These are phyloP conservation scores for Drosophila sproati DNA, from an alignment of 1,140 invertebrate species.

Conservation along the genomic window DNA sequence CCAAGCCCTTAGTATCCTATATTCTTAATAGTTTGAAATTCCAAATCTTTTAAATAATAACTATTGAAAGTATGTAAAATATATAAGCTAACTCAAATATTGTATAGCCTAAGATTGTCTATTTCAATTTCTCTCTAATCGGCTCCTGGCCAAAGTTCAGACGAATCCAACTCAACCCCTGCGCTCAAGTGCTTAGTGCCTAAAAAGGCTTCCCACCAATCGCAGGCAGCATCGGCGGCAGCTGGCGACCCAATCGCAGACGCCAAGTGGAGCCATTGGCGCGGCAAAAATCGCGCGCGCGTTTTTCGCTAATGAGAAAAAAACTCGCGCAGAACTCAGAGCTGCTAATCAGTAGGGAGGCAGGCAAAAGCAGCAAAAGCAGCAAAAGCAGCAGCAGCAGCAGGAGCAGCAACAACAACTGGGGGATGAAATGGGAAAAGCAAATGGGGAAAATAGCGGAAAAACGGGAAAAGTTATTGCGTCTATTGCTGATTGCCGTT, in stretches of 20 bases:
- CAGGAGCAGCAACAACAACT: constrained; percentile 12
- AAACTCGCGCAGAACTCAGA: constrained; percentile 48
- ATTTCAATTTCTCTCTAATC: constrained; percentile 2
- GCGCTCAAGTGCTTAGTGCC: constrained; percentile 49
- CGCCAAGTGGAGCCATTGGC: constrained; percentile 72
- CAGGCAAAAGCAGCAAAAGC: constrained; percentile 9
- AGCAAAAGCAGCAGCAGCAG: constrained; percentile 7
- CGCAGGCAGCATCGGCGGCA: constrained; percentile 51
- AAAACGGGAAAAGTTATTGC: constrained; percentile 36
- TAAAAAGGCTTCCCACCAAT: constrained; percentile 61
- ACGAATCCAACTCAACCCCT: constrained; percentile 14
- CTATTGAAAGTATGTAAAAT: too few relatives aligned
- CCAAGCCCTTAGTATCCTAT: too few relatives aligned
- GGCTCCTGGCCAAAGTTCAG: not conserved
- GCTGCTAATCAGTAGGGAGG: constrained; percentile 57
- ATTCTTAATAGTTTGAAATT: too few relatives aligned
- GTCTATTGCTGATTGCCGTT: constrained; percentile 11
- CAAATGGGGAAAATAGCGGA: constrained; percentile 38
- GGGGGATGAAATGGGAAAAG: constrained; percentile 56
- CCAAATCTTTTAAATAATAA: too few relatives aligned
- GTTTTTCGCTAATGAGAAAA: constrained; percentile 78
- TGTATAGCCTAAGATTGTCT: not conserved
- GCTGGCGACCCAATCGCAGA: constrained; percentile 66
- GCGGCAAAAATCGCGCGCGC: constrained; percentile 67
- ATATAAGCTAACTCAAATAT: too few relatives aligned